Conservation (phyloP, 64 coral and sea anemone species). For the Acropora yongei region DNA sequence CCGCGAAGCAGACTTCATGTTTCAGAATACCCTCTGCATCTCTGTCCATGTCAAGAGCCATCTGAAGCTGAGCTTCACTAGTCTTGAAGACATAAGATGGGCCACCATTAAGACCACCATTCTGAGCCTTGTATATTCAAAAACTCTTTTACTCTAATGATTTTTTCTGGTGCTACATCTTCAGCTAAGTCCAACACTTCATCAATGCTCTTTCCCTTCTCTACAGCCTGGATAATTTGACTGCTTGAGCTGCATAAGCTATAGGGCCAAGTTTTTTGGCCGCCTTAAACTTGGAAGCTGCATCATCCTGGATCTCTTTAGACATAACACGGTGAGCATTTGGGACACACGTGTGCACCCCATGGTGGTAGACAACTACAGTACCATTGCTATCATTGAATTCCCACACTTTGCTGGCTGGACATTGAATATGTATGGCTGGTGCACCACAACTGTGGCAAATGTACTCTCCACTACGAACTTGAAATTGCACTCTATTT, state of each 20-base stretch:
- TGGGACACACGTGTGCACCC: conserved; percentile 51
- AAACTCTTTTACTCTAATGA: conserved; percentile 23
- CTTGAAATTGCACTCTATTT: conserved; percentile 43
- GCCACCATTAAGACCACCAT: too few species aligned
- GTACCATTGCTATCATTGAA: conserved; percentile 44
- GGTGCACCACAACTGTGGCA: conserved; percentile 9
- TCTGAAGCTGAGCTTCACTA: too few species aligned
- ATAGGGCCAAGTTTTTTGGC: conserved; percentile 55
- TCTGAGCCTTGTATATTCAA: conserved; percentile 43
- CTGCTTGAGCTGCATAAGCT: conserved; percentile 62
- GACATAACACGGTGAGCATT: background rate
- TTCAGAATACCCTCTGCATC: background rate
- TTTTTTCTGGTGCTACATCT: conserved; percentile 43
- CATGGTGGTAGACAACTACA: conserved; percentile 57
- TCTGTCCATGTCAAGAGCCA: too few species aligned
- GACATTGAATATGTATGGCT: conserved; percentile 37
- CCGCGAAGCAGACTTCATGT: conserved; percentile 69
- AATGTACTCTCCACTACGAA: conserved; percentile 10
- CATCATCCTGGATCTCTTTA: conserved; percentile 40
- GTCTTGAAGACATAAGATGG: too few species aligned
- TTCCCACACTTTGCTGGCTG: conserved; percentile 72
- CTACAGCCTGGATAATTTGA: conserved; percentile 65
- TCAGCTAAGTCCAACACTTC: conserved; percentile 46
- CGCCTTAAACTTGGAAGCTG: conserved; percentile 58
- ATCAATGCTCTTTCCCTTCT: conserved; percentile 57